Base-by-base conservation (phyloP, 2,888 invertebrate genomes). In the Allacma fusca region DNA sequence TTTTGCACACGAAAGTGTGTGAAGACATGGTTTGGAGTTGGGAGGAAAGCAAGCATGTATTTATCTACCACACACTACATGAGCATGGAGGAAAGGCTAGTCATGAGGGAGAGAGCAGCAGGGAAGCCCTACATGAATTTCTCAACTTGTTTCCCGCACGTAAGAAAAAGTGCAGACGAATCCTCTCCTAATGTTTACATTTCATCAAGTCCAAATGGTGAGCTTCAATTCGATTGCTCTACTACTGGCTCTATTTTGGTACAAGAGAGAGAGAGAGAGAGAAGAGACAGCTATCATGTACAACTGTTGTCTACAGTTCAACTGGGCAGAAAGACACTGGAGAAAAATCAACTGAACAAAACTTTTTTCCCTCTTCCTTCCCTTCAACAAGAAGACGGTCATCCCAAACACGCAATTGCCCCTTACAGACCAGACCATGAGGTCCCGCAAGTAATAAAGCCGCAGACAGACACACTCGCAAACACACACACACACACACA, bases 141-240 rank as follows among this genome's bases (percentile, higher is more conserved):
- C 21, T 57, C 21, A 57, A 57, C 57, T 57, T 16, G 5, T 57
- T 21, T 57, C 57, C 57, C 2, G n/a, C 57, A 70, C n/a, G n/a
- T n/a, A 44, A 23, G 44, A 21, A n/a, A 70, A 70, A 44, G 19
- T 44, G 50, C 13, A 26, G 50, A 70, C 29, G 44, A 70, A 28
- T 24, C 21, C 26, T 21, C 59, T 16, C 23, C 72, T 72, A 62
- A 62, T 72, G 72, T 72, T 72, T 72, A 72, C 72, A 72, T 72
- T 72, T 72, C 72, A 72, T 72, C 72, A 72, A 62, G 40, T 21
- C 34, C 62, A 71, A 71, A 71, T 71, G 57, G 71, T 50, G 57
- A 70, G 26, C 34, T 71, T 70, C 72, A 72, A 59, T 72, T 34
- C 59, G 40, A 70, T 50, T 68, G 65, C 34, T 34, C 68, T 70